Evolutionary conservation across 2,113 vertebrate genomes (phyloP).

Genomic region (Platichthys flesus): DNA sequence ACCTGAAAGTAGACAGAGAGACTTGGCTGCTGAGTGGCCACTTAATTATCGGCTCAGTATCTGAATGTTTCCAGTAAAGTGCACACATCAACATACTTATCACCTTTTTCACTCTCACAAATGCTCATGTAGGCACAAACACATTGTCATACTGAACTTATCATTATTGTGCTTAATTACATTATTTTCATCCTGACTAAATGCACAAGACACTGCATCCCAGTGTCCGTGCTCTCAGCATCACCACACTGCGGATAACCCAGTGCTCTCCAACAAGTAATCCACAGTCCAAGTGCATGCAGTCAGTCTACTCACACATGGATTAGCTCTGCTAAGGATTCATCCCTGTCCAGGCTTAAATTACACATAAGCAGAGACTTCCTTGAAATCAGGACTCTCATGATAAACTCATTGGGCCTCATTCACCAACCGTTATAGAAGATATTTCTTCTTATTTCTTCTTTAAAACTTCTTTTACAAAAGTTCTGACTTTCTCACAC

Average conservation of each 20-base stretch:
- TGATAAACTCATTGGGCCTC: conserved; percentile 22
- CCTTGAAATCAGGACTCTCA: conserved; percentile 21
- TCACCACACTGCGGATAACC: conserved; percentile 3
- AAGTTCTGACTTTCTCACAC: too few species aligned
- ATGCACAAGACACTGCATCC: too few species aligned
- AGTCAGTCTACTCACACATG: conserved; percentile 10
- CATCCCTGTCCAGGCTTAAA: conserved; percentile 32
- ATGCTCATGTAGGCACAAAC: neutral
- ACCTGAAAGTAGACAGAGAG: conserved; percentile 3
- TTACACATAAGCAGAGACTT: conserved; percentile 38
- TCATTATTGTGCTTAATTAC: too few species aligned
- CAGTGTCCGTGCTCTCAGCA: neutral
- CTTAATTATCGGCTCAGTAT: conserved; percentile 31
- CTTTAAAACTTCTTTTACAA: too few species aligned
- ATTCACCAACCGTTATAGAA: too few species aligned
- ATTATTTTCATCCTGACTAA: too few species aligned
- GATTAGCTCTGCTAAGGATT: conserved; percentile 26
- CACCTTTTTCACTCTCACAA: neutral
- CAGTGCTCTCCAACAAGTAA: conserved; percentile 3
- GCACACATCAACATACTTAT: neutral
- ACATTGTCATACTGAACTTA: neutral
- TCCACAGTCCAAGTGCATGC: conserved; percentile 30
- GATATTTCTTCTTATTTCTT: too few species aligned
- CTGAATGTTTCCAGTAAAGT: conserved; percentile 11
- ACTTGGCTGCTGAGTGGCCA: conserved; percentile 8